These are phyloP conservation scores for Ectropis grisescens DNA, from an alignment of 1,140 invertebrate species.

Conservation along the genomic window DNA sequence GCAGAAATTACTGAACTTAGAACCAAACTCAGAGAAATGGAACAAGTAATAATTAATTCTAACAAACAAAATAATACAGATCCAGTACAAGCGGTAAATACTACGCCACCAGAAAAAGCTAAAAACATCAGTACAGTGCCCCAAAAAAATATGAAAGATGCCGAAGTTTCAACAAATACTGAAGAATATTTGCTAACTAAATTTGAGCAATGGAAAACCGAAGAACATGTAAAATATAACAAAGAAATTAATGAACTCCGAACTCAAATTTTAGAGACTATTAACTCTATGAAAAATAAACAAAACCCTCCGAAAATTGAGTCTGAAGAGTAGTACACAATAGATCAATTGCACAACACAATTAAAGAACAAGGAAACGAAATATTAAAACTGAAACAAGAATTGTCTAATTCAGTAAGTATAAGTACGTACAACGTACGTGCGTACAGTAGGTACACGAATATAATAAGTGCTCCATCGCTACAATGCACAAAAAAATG, in stretches of 20 bases:
- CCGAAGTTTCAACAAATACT: conserved; percentile 38
- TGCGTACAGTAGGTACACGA: too few species aligned
- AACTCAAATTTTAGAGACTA: conserved; percentile 41
- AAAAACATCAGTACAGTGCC: too few species aligned
- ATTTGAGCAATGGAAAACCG: conserved; percentile 57
- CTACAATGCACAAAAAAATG: not conserved
- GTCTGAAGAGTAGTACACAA: conserved; percentile 40
- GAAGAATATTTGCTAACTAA: conserved; percentile 41
- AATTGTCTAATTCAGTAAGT: conserved; percentile 33
- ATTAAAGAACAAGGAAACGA: conserved; percentile 47
- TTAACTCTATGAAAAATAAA: conserved; percentile 43
- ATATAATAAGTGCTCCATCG: too few species aligned
- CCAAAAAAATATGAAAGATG: conserved; percentile 10
- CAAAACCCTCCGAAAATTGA: conserved; percentile 15
- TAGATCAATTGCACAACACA: conserved; percentile 41
- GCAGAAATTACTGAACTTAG: conserved; percentile 57
- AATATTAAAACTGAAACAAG: conserved; percentile 41
- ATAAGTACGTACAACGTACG: too few species aligned
- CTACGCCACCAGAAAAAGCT: too few species aligned
- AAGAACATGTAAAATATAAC: conserved; percentile 56
- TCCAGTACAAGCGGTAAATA: too few species aligned
- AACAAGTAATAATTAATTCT: conserved; percentile 22
- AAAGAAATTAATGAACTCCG: conserved; percentile 54
- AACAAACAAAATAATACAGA: conserved; percentile 11
- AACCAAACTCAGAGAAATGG: conserved; percentile 52